Conservation (phyloP, 2,888 invertebrate species). For the Folsomia candida region DNA sequence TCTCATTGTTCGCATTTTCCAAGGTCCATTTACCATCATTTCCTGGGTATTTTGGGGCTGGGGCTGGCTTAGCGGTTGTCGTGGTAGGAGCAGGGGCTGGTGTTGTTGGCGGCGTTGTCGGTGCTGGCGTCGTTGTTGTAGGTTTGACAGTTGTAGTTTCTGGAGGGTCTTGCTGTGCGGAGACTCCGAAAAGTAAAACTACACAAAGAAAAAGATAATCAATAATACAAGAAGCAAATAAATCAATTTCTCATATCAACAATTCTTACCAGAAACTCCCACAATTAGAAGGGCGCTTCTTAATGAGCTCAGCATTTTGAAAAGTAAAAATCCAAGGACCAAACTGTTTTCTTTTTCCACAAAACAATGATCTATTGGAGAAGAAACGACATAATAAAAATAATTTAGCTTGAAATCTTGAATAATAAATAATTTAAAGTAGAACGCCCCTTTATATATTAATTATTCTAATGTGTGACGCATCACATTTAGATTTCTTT, state of each 20-base stretch:
- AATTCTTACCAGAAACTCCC: neutral
- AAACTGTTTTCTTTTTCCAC: too few species aligned
- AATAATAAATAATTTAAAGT: too few species aligned
- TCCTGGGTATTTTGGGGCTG: conserved; percentile 52
- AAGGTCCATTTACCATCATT: conserved; percentile 59
- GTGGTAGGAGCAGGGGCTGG: conserved; percentile 30
- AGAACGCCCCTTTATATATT: too few species aligned
- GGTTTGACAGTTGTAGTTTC: conserved; percentile 55
- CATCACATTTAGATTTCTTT: too few species aligned
- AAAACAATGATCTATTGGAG: too few species aligned
- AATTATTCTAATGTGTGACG: too few species aligned
- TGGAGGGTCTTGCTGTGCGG: conserved; percentile 52
- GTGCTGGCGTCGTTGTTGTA: conserved; percentile 54
- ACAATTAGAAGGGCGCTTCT: neutral
- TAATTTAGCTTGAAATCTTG: too few species aligned
- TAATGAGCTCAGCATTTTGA: too few species aligned
- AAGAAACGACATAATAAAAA: too few species aligned
- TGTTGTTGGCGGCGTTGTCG: conserved; percentile 46
- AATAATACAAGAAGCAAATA: neutral
- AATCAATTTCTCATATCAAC: neutral
- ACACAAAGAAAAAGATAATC: neutral
- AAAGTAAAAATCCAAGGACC: too few species aligned
- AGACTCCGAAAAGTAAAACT: neutral
- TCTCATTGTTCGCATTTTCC: conserved; percentile 56
- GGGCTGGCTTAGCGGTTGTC: conserved; percentile 30